Percentiles rank a stretch among this genome's conserved stretches.
These are phyloP conservation scores for Augiades crinisus DNA, from an alignment of 2,888 invertebrate species.

Conservation along the genomic window DNA sequence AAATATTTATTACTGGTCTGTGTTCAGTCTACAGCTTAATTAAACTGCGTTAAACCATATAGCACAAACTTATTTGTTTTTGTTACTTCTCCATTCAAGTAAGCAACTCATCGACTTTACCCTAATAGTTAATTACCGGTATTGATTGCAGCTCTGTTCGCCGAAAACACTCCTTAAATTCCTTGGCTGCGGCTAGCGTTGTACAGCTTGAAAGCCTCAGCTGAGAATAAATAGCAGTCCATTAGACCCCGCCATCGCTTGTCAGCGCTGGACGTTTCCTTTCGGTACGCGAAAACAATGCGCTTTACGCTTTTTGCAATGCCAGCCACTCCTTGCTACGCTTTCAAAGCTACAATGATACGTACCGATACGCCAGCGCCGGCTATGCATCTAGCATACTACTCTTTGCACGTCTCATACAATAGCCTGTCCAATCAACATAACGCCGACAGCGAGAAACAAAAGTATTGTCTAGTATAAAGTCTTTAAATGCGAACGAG, in stretches of 20 bases:
- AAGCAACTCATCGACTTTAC: conserved; percentile 2
- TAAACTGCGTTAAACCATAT: too few species aligned
- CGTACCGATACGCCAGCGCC: conserved; percentile 50
- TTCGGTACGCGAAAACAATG: conserved; percentile 61
- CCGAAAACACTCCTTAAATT: conserved; percentile 15
- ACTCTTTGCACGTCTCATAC: conserved; percentile 45
- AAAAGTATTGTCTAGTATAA: conserved; percentile 21
- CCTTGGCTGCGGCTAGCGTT: conserved; percentile 35
- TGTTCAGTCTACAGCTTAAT: too few species aligned
- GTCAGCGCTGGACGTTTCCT: conserved; percentile 60
- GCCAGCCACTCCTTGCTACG: conserved; percentile 54
- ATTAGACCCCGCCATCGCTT: conserved; percentile 58
- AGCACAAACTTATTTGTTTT: too few species aligned
- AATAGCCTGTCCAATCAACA: conserved; percentile 40
- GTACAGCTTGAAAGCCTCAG: conserved; percentile 49
- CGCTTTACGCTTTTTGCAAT: conserved; percentile 66
- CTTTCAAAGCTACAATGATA: conserved; percentile 61
- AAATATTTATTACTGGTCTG: background rate
- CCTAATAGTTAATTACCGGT: conserved; percentile 7
- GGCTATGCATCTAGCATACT: conserved; percentile 41
- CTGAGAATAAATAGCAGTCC: conserved; percentile 61
- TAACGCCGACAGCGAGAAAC: conserved; percentile 23
- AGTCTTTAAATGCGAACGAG: conserved; percentile 13
- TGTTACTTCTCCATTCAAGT: background rate
- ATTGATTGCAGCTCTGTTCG: conserved; percentile 9